These are phyloP conservation scores for Drosophila pachea DNA, from an alignment of 1,140 invertebrate species.

Conservation along the genomic window DNA sequence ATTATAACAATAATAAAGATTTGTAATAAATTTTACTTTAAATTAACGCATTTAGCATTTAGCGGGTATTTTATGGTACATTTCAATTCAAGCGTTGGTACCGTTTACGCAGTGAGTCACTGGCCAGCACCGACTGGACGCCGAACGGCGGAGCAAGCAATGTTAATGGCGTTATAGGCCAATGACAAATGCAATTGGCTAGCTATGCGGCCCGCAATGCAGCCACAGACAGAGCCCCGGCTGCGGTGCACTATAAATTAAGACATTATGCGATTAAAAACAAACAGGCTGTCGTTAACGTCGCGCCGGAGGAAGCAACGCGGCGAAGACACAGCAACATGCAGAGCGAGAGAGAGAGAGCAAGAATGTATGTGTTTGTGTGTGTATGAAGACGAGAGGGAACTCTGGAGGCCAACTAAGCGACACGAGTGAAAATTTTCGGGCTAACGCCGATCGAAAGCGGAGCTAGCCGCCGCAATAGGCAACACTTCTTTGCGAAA, in stretches of 20 bases:
- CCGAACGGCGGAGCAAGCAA: slow-evolving; percentile 24
- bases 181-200: slow-evolving; percentile 75
- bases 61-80: too few species aligned
- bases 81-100: too few species aligned
- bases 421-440: slow-evolving; percentile 21
- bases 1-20: too few species aligned
- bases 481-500: neutral
- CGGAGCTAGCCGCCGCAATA: slow-evolving; percentile 8
- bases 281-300: slow-evolving; percentile 76
- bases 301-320: slow-evolving; percentile 7
- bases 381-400: too few species aligned
- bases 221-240: slow-evolving; percentile 23
- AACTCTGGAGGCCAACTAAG: neutral
- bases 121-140: neutral
- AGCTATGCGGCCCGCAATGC: slow-evolving; percentile 44
- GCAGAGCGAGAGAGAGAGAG: slow-evolving; percentile 15
- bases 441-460: slow-evolving; percentile 26
- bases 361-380: neutral
- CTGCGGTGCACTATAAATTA: slow-evolving; percentile 73
- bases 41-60: too few species aligned
- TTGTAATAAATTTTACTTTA: too few species aligned
- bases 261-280: slow-evolving; percentile 79
- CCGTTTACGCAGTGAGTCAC: slow-evolving; percentile 53
- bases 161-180: slow-evolving; percentile 75
- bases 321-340: slow-evolving; percentile 26